Base-by-base conservation (phyloP, 2,797 vertebrate species). In the Sebastes ruberrimus region DNA sequence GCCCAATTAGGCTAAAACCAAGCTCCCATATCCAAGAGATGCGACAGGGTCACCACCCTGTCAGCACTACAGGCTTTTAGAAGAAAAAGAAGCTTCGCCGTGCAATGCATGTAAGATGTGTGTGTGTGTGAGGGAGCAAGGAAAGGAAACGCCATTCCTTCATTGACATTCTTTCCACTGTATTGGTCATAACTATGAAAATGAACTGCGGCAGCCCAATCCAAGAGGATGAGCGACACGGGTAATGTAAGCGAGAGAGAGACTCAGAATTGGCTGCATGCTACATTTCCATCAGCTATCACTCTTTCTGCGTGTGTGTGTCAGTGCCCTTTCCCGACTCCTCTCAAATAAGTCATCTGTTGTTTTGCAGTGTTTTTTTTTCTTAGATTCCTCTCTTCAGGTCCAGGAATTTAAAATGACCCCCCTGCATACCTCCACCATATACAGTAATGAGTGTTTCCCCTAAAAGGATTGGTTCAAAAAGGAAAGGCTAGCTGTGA, bases 391-490 rank as follows among this genome's bases (percentile, higher is more conserved):
- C 30, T 74, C 28, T 82, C 56, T 65, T 83, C 57, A 86, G 53
- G 57, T 82, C 62, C 70, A 84, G 76, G 71, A 90, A 83, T 86
- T 61, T 6, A 14, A 61, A 30, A 60, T 77, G 53, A 78, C 62
- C 69, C 52, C 18, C 66, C 69, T 83, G 65, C 82, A 83, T 86
- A 84, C 59, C 80, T 81, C 70, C 59, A 56, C 63, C 25, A 27
- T 77, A 52, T 78, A 14, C 16, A 69, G 74, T 74, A 79, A 82
- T 49, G 73, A 55, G 59, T 6, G 38, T 80, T 91, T 84, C 57
- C 92, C 91, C 76, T 91, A 91, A 71, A 92, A 92, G 91, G 89
- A 78, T 9, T 3, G 79, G 81, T 86, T 92, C 67, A 78, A 30
- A 82, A 33, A 71, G 27, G 9, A 49, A 76, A 78, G 71, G 64